Evolutionary conservation across 64 coral and sea anemone genomes (phyloP).

Genomic region (Porites australiensis): DNA sequence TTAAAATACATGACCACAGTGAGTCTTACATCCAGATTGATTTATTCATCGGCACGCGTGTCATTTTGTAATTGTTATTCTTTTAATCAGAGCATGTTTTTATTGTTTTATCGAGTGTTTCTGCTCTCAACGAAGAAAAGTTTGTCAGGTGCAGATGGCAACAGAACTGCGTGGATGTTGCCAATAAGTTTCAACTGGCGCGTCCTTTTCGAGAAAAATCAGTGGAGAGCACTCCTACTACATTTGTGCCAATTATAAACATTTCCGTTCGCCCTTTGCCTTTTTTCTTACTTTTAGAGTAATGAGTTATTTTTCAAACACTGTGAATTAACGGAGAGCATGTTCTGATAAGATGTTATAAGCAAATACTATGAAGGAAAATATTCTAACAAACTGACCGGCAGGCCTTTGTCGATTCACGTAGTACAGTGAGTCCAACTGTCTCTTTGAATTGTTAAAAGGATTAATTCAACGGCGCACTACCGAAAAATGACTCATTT

Average conservation of each 20-base stretch:
- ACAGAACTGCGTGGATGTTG: too few relatives aligned
- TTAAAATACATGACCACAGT: too few relatives aligned
- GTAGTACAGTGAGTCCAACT: too few relatives aligned
- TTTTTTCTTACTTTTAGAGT: neutral
- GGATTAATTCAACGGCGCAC: too few relatives aligned
- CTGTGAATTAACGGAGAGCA: neutral
- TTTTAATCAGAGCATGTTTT: conserved; percentile 2
- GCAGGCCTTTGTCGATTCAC: too few relatives aligned
- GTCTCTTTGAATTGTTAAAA: too few relatives aligned
- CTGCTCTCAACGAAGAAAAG: neutral
- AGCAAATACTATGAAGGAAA: neutral
- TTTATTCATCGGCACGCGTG: neutral
- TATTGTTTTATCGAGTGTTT: neutral
- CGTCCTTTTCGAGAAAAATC: neutral
- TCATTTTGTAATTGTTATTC: too few relatives aligned
- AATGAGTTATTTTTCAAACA: neutral
- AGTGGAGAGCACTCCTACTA: too few relatives aligned
- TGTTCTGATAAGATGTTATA: neutral
- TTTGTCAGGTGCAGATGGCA: neutral
- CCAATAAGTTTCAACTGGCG: neutral
- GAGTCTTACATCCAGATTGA: too few relatives aligned
- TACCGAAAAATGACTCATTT: too few relatives aligned
- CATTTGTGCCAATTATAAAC: too few relatives aligned
- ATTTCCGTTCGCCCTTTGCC: neutral
- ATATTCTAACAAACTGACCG: too few relatives aligned